A percentile compares a stretch with the other conserved stretches of the same genome.
Conservation (phyloP, 1,140 invertebrate genomes). For the Papilio helenus region DNA sequence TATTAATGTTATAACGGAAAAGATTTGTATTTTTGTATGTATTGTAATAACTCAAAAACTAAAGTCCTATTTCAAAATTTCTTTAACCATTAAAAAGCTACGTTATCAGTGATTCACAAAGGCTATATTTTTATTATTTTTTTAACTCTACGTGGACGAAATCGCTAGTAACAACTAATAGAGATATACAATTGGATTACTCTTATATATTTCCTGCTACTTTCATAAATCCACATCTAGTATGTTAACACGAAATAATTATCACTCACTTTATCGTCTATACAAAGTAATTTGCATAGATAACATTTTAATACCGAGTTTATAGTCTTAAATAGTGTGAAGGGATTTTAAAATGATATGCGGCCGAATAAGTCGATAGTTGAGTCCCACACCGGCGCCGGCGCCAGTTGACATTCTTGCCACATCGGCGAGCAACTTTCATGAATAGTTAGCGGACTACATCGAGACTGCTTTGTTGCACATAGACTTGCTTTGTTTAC, state of each 20-base stretch:
- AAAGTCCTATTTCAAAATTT: too few species aligned
- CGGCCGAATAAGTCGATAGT: slow-evolving; percentile 34
- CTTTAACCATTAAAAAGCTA: too few species aligned
- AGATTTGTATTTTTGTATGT: too few species aligned
- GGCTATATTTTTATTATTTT: too few species aligned
- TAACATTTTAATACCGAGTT: background rate
- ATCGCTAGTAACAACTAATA: too few species aligned
- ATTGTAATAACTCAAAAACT: too few species aligned
- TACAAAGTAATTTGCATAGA: background rate
- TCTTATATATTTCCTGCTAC: too few species aligned
- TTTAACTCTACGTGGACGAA: too few species aligned
- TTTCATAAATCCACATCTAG: too few species aligned
- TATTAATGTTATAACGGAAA: too few species aligned
- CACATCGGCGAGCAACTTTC: slow-evolving; percentile 71
- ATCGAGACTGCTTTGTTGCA: slow-evolving; percentile 45
- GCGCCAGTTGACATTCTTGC: slow-evolving; percentile 74
- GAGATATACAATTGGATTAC: too few species aligned
- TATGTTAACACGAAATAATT: background rate
- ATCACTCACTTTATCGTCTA: background rate
- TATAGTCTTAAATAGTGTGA: slow-evolving; percentile 12
- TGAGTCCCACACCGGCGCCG: slow-evolving; percentile 40
- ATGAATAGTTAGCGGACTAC: slow-evolving; percentile 74
- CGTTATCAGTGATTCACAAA: too few species aligned
- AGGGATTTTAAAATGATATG: slow-evolving; percentile 31
- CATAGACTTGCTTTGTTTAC: slow-evolving; percentile 8